A percentile compares a stretch with the other conserved stretches of the same genome.
Conservation (phyloP, 2,113 vertebrate species). For the Sakesphorus luctuosus region DNA sequence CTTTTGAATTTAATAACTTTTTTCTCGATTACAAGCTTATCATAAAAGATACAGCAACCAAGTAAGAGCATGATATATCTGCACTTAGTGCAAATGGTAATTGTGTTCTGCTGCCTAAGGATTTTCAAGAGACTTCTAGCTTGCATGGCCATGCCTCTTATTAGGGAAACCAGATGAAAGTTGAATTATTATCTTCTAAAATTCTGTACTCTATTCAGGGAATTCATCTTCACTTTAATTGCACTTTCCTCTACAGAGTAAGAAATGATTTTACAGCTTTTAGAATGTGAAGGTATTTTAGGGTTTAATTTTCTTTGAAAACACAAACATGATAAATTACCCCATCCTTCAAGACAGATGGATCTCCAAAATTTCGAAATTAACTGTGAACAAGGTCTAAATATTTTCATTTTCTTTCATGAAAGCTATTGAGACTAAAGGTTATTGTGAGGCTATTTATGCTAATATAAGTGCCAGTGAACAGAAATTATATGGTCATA, state of each 20-base stretch:
- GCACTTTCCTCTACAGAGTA: not conserved
- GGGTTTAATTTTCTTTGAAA: not conserved
- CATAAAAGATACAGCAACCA: slow-evolving; percentile 11
- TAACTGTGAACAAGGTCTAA: not conserved
- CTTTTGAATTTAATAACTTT: slow-evolving; percentile 4
- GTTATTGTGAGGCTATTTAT: not conserved
- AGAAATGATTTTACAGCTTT: not conserved
- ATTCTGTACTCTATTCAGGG: not conserved
- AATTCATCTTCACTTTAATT: not conserved
- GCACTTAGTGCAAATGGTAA: not conserved
- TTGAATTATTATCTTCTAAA: not conserved
- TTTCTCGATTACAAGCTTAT: slow-evolving; percentile 24
- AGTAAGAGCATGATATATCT: not conserved
- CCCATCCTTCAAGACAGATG: not conserved
- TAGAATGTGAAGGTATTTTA: not conserved
- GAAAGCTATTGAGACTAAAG: not conserved
- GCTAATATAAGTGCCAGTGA: not conserved
- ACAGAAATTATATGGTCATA: not conserved
- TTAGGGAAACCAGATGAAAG: not conserved
- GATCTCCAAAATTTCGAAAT: not conserved
- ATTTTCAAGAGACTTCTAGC: not conserved
- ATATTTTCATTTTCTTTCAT: not conserved
- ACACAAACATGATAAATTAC: not conserved
- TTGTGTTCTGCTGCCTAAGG: not conserved
- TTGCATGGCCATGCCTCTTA: not conserved